phyloP scores from a whole-genome alignment of 2,797 vertebrate genomes.

The Buphagus erythrorhynchus region DNA sequence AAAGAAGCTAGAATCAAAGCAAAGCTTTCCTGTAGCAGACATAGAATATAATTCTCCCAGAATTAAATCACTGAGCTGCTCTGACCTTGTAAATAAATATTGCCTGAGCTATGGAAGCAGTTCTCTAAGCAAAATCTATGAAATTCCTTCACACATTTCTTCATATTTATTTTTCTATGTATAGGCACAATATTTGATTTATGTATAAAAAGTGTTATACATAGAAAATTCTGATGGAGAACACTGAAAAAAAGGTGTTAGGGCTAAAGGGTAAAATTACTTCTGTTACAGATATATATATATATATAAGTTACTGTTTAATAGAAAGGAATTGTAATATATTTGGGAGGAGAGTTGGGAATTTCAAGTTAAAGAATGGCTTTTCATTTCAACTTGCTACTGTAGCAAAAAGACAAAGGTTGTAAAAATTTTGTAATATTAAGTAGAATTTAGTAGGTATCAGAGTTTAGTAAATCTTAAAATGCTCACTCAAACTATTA shows the following conservation, averaged over 20 bases:
- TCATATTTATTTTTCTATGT: background rate
- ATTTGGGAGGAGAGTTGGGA: background rate
- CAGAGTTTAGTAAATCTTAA: background rate
- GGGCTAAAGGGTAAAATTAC: background rate
- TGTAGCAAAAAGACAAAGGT: background rate
- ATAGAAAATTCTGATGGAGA: background rate
- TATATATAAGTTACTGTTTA: background rate
- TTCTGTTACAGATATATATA: background rate
- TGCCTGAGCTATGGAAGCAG: background rate
- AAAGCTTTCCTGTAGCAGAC: background rate
- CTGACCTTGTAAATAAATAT: conserved; percentile 17
- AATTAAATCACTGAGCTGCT: conserved; percentile 2
- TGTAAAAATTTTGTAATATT: background rate
- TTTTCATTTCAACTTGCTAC: background rate
- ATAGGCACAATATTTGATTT: background rate
- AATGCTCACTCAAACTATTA: background rate
- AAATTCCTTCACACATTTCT: background rate
- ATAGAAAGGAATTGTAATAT: background rate
- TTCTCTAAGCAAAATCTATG: background rate
- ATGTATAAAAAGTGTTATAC: background rate
- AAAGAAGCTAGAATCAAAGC: background rate
- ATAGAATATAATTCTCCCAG: background rate
- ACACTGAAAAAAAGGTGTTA: background rate
- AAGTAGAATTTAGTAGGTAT: background rate
- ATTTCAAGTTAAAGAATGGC: background rate